Evolutionary conservation across 2,888 invertebrate species (phyloP).

Genomic region (Acleris laterana): DNA sequence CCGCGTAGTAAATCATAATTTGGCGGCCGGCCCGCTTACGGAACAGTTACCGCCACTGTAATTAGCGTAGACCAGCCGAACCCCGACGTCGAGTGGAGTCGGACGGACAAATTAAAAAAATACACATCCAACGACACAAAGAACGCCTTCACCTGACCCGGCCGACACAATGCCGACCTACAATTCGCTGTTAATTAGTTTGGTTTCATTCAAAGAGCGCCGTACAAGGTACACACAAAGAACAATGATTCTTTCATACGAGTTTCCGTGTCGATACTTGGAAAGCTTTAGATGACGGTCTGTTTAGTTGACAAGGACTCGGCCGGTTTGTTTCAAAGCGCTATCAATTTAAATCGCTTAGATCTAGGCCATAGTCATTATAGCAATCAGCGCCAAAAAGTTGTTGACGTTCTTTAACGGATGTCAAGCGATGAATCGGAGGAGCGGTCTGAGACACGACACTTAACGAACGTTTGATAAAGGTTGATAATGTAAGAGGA

Average conservation of each 20-base stretch:
- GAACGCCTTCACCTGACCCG: constrained; percentile 71
- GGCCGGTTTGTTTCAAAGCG: constrained; percentile 31
- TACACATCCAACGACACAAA: constrained; percentile 72
- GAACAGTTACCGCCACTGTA: constrained; percentile 64
- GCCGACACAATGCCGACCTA: constrained; percentile 69
- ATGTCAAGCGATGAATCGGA: constrained; percentile 17
- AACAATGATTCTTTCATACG: constrained; percentile 49
- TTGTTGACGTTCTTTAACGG: constrained; percentile 45
- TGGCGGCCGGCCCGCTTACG: constrained; percentile 48
- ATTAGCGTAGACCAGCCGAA: constrained; percentile 47
- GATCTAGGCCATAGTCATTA: constrained; percentile 74
- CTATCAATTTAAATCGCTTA: constrained; percentile 43
- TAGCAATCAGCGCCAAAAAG: constrained; percentile 70
- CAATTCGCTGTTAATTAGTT: constrained; percentile 74
- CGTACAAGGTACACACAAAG: constrained; percentile 57
- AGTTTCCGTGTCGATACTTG: constrained; percentile 30
- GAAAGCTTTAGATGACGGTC: constrained; percentile 20
- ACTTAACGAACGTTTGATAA: constrained; percentile 26
- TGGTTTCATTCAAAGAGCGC: constrained; percentile 66
- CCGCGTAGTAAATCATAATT: constrained; percentile 35
- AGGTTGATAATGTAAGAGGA: constrained; percentile 48
- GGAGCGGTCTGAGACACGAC: constrained; percentile 16
- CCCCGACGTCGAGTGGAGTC: constrained; percentile 43
- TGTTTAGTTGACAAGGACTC: constrained; percentile 22
- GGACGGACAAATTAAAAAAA: constrained; percentile 70